Percentiles rank a stretch among this genome's conserved stretches.
Conservation (phyloP, 2,888 invertebrate genomes). For the Leptura quadrifasciata region DNA sequence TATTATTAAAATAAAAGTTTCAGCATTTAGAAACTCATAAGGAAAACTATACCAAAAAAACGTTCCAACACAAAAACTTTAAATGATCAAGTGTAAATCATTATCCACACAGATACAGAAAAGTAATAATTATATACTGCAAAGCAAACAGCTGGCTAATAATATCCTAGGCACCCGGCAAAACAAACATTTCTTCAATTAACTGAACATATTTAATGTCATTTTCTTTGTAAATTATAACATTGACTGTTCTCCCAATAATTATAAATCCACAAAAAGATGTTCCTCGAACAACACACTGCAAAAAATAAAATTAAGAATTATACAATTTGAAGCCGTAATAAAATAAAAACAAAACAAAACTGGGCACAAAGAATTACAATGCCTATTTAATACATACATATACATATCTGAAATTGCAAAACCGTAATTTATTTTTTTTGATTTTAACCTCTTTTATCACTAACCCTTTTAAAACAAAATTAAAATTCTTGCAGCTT, state of each 20-base stretch:
- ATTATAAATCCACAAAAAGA: not conserved
- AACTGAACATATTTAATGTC: not conserved
- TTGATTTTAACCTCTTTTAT: not conserved
- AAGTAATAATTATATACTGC: too few species aligned
- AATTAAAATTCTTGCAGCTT: conserved; percentile 44
- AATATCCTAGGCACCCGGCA: too few species aligned
- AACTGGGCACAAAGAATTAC: conserved; percentile 40
- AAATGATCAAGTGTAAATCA: too few species aligned
- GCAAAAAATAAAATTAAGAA: conserved; percentile 15
- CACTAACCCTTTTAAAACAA: conserved; percentile 2
- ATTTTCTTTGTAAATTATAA: not conserved
- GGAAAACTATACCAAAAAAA: too few species aligned
- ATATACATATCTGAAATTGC: conserved; percentile 21
- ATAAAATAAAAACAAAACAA: conserved; percentile 16
- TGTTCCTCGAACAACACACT: conserved; percentile 2
- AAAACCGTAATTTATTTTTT: not conserved
- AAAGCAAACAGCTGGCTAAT: too few species aligned
- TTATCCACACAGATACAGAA: too few species aligned
- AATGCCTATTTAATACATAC: conserved; percentile 31
- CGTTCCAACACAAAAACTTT: too few species aligned
- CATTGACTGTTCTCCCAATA: too few species aligned
- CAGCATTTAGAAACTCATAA: too few species aligned
- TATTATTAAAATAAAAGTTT: too few species aligned
- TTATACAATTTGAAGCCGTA: conserved; percentile 38
- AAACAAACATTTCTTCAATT: too few species aligned